Evolutionary conservation across 2,113 vertebrate species (phyloP), one percentile per base, ranked within the genome.

Genomic region (Coptodon rendalli): DNA sequence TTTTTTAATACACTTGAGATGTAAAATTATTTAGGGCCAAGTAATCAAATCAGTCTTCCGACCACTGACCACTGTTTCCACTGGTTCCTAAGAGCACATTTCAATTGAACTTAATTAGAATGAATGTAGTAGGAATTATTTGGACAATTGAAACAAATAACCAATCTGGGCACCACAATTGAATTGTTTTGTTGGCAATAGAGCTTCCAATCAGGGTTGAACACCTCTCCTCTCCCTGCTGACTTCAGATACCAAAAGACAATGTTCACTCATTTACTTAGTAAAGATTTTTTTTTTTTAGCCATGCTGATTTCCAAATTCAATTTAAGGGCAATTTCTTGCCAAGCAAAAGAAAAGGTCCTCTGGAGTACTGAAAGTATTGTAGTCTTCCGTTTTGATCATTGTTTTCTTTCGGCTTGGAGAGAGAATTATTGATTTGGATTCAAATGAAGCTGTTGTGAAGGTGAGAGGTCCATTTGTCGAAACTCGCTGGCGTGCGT

Each of bases 81-180:
- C 80, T n/a, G 80, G 50, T 93, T 93, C 85, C 88, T 85, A 12
- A 78, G 56, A 91, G 93, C 86, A 87, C 86, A 79, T 71, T 88
- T 93, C 91, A 93, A 89, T 87, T 90, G 96, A 93, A 95, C 96
- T 97, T 97, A 97, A 97, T 97, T 98, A 97, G 96, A 97, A 96
- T 91, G 59, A 93, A 95, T 96, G 90, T 91, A 90, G 90, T 84
- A 94, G 95, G 95, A 95, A 92, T 96, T 95, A 90, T 95, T 95
- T 87, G 48, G 94, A 87, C 9, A 90, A 95, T 91, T 91, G 94
- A 97, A 97, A 96, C 91, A 96, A 97, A 96, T 92, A 96, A 94
- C 97, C 96, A 95, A 90, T 96, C 94, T 95, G 81, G 94, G 96
- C 95, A 87, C 91, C 76, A 88, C 90, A 57, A 94, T 89, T 89